phyloP scores from a whole-genome alignment of 2,888 invertebrate genomes.

The Amiota mariae region DNA sequence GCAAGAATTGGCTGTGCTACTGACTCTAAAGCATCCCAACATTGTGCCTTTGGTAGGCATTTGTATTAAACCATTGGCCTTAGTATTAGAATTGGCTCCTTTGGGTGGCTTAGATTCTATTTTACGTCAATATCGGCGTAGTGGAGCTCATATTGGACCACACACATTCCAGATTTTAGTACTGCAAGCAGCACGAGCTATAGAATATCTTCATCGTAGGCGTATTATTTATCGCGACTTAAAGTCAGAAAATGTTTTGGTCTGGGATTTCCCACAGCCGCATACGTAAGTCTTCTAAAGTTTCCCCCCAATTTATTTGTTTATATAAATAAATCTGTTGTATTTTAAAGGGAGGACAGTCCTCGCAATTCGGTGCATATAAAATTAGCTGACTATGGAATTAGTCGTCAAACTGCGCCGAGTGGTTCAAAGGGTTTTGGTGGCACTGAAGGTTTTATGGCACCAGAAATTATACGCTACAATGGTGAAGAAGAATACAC shows the following conservation, averaged over 20 bases:
- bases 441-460: slow-evolving; percentile 99
- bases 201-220: slow-evolving; percentile 94
- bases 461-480: slow-evolving; percentile 97
- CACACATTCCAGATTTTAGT: slow-evolving; percentile 88
- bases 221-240: slow-evolving; percentile 87
- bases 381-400: slow-evolving; percentile 97
- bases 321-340: neutral
- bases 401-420: slow-evolving; percentile 89
- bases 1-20: slow-evolving; percentile 92
- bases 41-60: slow-evolving; percentile 94
- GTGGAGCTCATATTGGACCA: slow-evolving; percentile 86
- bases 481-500: slow-evolving; percentile 99
- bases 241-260: slow-evolving; percentile 97
- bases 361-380: slow-evolving; percentile 85
- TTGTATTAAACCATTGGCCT: slow-evolving; percentile 89
- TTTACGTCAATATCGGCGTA: slow-evolving; percentile 87
- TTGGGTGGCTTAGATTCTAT: slow-evolving; percentile 88
- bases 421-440: slow-evolving; percentile 97
- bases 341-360: slow-evolving; percentile 75
- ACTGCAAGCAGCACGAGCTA: slow-evolving; percentile 92
- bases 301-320: neutral
- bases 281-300: slow-evolving; percentile 65
- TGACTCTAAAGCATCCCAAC: slow-evolving; percentile 89
- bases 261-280: slow-evolving; percentile 95
- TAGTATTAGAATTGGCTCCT: slow-evolving; percentile 93